Conservation (phyloP, 2,113 vertebrate species). For the Okapia johnstoni region DNA sequence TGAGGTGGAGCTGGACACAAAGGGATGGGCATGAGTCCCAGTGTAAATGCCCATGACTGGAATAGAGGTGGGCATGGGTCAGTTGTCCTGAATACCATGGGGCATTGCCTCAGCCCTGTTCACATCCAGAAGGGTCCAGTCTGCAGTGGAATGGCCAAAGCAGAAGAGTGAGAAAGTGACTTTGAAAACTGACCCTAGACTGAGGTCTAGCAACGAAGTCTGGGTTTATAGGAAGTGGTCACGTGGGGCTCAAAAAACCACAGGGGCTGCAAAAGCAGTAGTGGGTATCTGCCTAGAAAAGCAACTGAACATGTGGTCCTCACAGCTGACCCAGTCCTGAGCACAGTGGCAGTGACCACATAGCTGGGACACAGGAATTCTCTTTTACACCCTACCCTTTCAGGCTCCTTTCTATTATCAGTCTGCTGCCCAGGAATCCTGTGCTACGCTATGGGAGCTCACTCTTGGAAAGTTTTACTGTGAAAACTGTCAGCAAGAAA, state of each 20-base stretch:
- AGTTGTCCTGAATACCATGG: not conserved
- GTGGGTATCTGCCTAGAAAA: not conserved
- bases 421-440: not conserved
- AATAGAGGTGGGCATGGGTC: rapidly evolving
- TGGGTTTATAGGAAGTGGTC: not conserved
- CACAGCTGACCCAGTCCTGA: not conserved
- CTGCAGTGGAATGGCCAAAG: not conserved
- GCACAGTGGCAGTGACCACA: no score
- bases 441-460: not conserved
- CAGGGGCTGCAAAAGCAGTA: rapidly evolving
- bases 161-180: not conserved
- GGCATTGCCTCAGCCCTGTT: not conserved
- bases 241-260: not conserved
- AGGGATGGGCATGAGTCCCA: not conserved
- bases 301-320: not conserved
- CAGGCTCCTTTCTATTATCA: not conserved
- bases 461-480: not conserved
- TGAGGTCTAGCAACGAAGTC: not conserved
- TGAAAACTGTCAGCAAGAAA: not conserved
- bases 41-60: not conserved
- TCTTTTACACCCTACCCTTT: not conserved
- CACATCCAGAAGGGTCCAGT: not conserved
- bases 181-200: not conserved
- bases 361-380: not conserved
- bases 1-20: not conserved